Base-by-base conservation (phyloP, 2,797 vertebrate species). In the Anableps anableps region DNA sequence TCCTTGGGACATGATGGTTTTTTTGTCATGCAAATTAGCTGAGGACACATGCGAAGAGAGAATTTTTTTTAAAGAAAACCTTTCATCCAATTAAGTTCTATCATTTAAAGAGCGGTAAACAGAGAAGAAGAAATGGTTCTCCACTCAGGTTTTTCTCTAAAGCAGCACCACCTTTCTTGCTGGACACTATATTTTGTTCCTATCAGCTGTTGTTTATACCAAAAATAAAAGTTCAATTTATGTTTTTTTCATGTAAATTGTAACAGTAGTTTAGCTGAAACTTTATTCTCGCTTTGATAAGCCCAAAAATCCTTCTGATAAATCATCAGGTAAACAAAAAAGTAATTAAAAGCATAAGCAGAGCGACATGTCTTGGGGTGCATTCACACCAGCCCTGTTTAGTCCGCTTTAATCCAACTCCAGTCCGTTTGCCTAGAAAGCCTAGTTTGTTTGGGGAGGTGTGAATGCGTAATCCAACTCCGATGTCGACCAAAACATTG, bases 1-100 rank as follows among this genome's bases (percentile, higher is more conserved):
- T 98, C 47, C 66, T 55, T 21, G 26, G 23, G 19, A 68, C 47
- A 29, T 60, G 41, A 77, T 17, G 38, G 34, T 26, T 70, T 77
- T n/a, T 31, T 43, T 31, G 76, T 38, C 50, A 55, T 80, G 58
- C 36, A 66, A 64, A 66, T 74, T 51, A 74, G 26, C 72, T n/a
- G 34, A 51, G 23, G 78, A 64, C 26, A 51, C 45, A 60, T 71
- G 68, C 47, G 1, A 48, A 34, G 72, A 38, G 31, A 38, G 19
- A 45, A 29, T 38, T 8, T 34, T 47, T 36, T 72, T 36, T 73
- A n/a, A 34, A 16, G 36, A 50, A 75, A 74, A 26, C 34, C 17
- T 53, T 36, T 74, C 50, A 55, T 16, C 16, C 9, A 73, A 73
- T 79, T 62, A 79, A 55, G 53, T 17, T 36, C 23, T 1, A 45